Base-by-base conservation (phyloP, 2,797 vertebrate genomes). In the Podarcis lilfordi region DNA sequence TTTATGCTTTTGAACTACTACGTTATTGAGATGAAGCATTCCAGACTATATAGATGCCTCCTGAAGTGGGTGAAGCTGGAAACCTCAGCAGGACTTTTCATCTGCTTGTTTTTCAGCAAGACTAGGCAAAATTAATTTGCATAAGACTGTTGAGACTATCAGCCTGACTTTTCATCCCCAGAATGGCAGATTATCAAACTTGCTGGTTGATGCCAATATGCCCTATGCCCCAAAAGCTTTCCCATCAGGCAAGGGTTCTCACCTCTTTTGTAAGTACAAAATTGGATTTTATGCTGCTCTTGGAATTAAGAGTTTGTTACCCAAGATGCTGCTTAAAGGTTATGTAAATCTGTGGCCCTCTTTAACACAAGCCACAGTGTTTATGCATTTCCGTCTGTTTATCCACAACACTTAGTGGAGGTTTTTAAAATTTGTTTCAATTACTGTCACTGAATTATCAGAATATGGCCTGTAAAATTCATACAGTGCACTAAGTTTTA, bases 391-490 rank as follows among this genome's bases (percentile, higher is more conserved):
- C 29, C 69, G 45, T 80, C 1, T 23, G 69, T 75, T 8, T n/a
- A 21, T 64, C 68, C 59, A 79, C 89, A 66, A 43, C 76, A 74
- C 86, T 82, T 83, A 81, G 89, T 43, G 85, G 72, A 91, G 21
- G 80, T 17, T 71, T 90, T 90, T 55, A 86, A 80, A 85, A 74
- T 10, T 45, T 89, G 68, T 43, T 84, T 82, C 75, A 75, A 40
- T 72, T 43, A 66, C 79, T n/a, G 86, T 35, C 72, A 81, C 4
- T 66, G 72, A 82, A 88, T 10, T 23, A 84, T 50, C 1, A 11
- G 68, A 11, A 76, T 25, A 1, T 13, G 5, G 84, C 50, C 92
- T 87, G 19, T 75, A 69, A 76, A 89, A 80, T 61, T 76, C 7
- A 59, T 75, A 74, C 25, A 79, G 66, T 32, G 15, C 1, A 66